phyloP scores from a whole-genome alignment of 2,888 invertebrate genomes.

The Ashinkailepas kermadecensis region DNA sequence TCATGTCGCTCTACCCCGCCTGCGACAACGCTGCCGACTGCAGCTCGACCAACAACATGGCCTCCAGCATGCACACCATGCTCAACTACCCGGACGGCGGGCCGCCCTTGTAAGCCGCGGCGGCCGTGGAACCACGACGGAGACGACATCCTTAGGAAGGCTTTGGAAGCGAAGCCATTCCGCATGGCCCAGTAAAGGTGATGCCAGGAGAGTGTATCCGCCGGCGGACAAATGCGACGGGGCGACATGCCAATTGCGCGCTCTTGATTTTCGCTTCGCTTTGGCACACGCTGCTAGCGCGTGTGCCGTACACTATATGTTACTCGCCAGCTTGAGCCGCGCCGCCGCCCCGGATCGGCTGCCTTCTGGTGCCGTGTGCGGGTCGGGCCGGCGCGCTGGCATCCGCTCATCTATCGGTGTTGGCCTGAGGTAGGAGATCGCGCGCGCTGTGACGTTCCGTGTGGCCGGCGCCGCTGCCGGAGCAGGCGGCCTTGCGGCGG shows the following conservation, averaged over 20 bases:
- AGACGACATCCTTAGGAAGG: background rate
- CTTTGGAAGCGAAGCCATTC: background rate
- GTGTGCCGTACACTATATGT: background rate
- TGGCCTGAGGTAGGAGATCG: too few species aligned
- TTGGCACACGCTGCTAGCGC: background rate
- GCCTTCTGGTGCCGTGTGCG: background rate
- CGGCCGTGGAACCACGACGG: background rate
- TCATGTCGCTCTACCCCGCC: conserved; percentile 10
- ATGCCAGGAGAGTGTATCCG: background rate
- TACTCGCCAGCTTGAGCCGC: too few species aligned
- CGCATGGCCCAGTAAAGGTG: background rate
- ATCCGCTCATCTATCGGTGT: too few species aligned
- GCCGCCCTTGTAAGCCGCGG: background rate
- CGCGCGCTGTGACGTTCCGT: too few species aligned
- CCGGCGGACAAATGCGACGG: background rate
- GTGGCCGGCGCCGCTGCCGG: too few species aligned
- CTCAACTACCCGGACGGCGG: conserved; percentile 12
- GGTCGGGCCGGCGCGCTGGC: background rate
- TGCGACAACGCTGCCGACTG: conserved; percentile 1
- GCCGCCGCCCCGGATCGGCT: too few species aligned
- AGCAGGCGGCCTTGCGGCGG: too few species aligned
- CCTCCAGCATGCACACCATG: conserved; percentile 17
- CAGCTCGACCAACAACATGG: background rate
- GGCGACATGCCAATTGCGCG: background rate
- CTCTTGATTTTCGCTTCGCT: background rate